Evolutionary conservation across 2,888 invertebrate genomes (phyloP).

Genomic region (Leptinotarsa haldemani): DNA sequence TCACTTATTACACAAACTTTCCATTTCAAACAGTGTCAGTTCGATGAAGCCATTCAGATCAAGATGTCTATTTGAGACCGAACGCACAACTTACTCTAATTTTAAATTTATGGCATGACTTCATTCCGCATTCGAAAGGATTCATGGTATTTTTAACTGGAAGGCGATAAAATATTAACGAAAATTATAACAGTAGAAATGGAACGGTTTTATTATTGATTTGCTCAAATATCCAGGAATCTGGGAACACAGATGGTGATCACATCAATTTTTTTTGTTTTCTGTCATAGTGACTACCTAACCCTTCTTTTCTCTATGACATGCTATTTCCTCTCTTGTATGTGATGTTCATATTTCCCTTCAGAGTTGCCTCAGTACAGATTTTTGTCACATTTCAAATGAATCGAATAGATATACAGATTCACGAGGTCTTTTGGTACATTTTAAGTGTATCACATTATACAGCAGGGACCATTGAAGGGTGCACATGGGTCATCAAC

Average conservation of each 20-base stretch:
- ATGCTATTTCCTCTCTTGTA: too few species aligned
- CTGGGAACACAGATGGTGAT: background rate
- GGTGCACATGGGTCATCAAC: too few species aligned
- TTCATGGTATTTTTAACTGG: conserved; percentile 10
- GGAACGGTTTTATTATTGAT: conserved; percentile 4
- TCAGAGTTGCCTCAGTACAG: too few species aligned
- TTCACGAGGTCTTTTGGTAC: too few species aligned
- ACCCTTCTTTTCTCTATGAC: too few species aligned
- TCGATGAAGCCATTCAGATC: background rate
- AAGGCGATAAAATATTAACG: background rate
- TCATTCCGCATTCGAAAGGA: conserved; percentile 2
- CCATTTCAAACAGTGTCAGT: conserved; percentile 5
- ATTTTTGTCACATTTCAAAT: too few species aligned
- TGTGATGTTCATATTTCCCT: too few species aligned
- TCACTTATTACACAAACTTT: background rate
- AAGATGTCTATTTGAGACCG: conserved; percentile 5
- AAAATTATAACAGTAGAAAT: background rate
- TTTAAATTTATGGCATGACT: conserved; percentile 4
- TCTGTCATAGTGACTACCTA: too few species aligned
- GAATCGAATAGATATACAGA: too few species aligned
- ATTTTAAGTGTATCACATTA: too few species aligned
- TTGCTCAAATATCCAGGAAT: background rate
- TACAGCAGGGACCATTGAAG: too few species aligned
- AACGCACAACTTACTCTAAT: conserved; percentile 7
- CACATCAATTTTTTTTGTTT: too few species aligned